Base-by-base conservation (phyloP, 2,888 invertebrate species). In the Lepidochrysops patricia region DNA sequence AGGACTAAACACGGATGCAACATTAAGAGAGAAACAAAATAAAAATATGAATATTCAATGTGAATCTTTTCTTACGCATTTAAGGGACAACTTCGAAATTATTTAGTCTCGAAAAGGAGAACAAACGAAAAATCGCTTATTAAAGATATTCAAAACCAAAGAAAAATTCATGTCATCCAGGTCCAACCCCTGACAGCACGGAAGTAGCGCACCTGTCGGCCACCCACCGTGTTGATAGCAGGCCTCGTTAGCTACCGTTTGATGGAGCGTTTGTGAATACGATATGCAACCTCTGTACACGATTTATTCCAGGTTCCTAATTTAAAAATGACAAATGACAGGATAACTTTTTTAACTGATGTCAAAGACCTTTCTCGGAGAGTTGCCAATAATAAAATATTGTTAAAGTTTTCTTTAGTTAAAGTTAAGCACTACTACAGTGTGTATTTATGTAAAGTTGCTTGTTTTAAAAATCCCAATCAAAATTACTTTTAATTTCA, bases 121-220 rank as follows among this genome's bases (percentile, higher is more conserved):
- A n/a, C n/a, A n/a, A n/a, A n/a, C n/a, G n/a, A n/a, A n/a, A n/a
- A n/a, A n/a, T 7, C 19, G 43, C 43, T 43, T 43, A 43, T 43
- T 43, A 43, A 23, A 43, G 23, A 43, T 23, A 35, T 57, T 34
- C 35, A 34, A 57, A 57, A 32, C 9, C 43, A 9, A 9, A 43
- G 43, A 19, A 23, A 43, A 23, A 43, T 29, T 9, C 29, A 19
- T 43, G 43, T 19, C 19, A 43, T 43, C 43, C 43, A 19, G 58
- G 35, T 23, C 57, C 57, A 57, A 37, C 15, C 54, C 58, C 64
- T 63, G 63, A 62, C 62, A 25, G 65, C 65, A 61, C 68, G 69
- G 69, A 68, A 68, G 69, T 72, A 74, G 73, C 64, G 69, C 73
- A 72, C 71, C 72, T 73, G 75, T 68, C 72, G 50, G 68, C 73